Percentiles rank a stretch among this genome's conserved stretches.
Evolutionary conservation across 2,797 vertebrate species (phyloP).

Genomic region (Fistularia tabacaria): DNA sequence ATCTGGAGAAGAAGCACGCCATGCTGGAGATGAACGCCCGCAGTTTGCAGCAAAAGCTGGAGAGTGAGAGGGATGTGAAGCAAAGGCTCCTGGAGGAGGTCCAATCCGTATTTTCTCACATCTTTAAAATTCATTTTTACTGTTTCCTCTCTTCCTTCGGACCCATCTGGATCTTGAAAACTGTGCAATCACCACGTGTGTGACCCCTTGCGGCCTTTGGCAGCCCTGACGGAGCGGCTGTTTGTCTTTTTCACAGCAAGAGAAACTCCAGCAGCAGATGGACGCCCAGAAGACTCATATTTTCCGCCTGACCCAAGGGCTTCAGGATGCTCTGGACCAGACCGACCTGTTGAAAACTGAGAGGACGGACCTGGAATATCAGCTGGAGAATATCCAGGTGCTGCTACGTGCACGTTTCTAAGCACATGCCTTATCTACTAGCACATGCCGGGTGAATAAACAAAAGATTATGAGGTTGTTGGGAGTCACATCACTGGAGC

Average conservation of each 20-base stretch:
- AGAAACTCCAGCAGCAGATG: conserved; percentile 98
- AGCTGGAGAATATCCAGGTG: conserved; percentile 81
- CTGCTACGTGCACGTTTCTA: conserved; percentile 35
- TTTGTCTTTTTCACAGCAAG: conserved; percentile 77
- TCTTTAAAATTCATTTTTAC: background rate
- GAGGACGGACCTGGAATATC: conserved; percentile 94
- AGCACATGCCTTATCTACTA: background rate
- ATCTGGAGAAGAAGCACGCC: conserved; percentile 96
- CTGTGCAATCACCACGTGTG: too few relatives aligned
- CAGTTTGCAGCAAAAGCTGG: conserved; percentile 94
- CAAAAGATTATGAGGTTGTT: too few relatives aligned
- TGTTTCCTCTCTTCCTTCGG: background rate
- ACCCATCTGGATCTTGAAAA: too few relatives aligned
- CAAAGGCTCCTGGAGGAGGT: conserved; percentile 96
- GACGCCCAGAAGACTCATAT: conserved; percentile 98
- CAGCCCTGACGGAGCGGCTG: too few relatives aligned
- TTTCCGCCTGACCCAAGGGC: conserved; percentile 94
- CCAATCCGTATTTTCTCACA: conserved; percentile 17
- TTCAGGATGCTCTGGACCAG: conserved; percentile 94
- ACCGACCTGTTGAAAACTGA: conserved; percentile 97
- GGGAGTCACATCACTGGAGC: too few relatives aligned
- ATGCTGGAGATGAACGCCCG: conserved; percentile 98
- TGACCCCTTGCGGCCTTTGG: too few relatives aligned
- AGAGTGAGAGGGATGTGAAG: conserved; percentile 93
- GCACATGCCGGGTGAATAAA: too few relatives aligned